Percentiles rank a stretch among this genome's conserved stretches.
Evolutionary conservation across 2,888 invertebrate genomes (phyloP).

Genomic region (Mesoligia furuncula): DNA sequence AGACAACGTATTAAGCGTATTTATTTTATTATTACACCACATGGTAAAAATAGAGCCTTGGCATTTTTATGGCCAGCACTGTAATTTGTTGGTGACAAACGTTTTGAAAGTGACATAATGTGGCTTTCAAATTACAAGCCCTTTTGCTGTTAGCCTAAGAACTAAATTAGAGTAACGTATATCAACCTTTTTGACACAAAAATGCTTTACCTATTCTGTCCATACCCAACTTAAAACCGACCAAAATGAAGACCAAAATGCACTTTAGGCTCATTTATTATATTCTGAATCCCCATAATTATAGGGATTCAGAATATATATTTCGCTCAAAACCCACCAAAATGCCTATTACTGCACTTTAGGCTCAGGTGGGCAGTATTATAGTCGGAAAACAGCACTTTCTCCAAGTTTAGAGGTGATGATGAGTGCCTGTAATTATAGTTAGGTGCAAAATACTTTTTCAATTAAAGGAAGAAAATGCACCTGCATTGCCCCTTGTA

Average conservation of each 20-base stretch:
- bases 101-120: conserved; percentile 64
- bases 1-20: conserved; percentile 77
- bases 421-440: background rate
- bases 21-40: conserved; percentile 75
- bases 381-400: background rate
- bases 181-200: background rate
- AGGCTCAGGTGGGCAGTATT: background rate
- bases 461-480: background rate
- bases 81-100: conserved; percentile 71
- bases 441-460: background rate
- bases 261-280: too few species aligned
- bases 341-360: too few species aligned
- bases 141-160: conserved; percentile 19
- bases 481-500: background rate
- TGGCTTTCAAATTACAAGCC: conserved; percentile 45
- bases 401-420: background rate
- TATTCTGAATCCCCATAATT: too few species aligned
- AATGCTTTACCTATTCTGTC: background rate
- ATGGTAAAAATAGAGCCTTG: conserved; percentile 72
- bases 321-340: too few species aligned
- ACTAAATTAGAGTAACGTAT: background rate
- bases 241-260: too few species aligned
- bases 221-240: too few species aligned
- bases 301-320: too few species aligned
- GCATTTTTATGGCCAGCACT: conserved; percentile 74